Conservation (phyloP, 2,113 vertebrate species). For the Fulmarus glacialis region DNA sequence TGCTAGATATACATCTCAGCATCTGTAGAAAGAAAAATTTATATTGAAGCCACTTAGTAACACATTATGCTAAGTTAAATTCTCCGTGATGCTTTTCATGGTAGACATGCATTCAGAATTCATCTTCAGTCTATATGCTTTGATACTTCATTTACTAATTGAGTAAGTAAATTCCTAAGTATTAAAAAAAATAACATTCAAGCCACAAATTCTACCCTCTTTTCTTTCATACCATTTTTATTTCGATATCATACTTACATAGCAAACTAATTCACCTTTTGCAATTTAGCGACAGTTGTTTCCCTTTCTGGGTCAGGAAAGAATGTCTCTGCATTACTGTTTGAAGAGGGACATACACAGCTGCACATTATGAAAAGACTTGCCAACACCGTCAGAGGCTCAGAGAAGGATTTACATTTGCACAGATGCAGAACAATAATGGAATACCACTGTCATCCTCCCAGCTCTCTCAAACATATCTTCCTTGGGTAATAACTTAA, state of each 20-base stretch:
- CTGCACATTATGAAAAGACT: not conserved
- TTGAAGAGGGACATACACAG: not conserved
- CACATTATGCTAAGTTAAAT: not conserved
- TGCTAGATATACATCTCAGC: not conserved
- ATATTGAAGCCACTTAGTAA: not conserved
- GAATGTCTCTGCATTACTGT: not conserved
- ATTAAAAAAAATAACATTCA: not conserved
- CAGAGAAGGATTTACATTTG: conserved; percentile 1
- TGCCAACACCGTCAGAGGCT: not conserved
- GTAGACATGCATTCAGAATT: not conserved
- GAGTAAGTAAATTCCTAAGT: not conserved
- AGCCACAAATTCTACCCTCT: not conserved
- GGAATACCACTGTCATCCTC: not conserved
- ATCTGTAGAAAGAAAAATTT: not conserved
- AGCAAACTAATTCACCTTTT: not conserved
- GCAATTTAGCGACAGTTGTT: not conserved
- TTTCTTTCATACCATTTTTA: not conserved
- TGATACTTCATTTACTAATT: not conserved
- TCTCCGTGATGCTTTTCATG: not conserved
- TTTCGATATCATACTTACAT: not conserved
- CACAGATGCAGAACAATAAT: not conserved
- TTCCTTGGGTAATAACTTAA: not conserved
- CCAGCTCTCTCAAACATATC: not conserved
- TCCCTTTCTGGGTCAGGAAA: not conserved
- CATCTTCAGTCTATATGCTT: not conserved